Percentiles rank a stretch among this genome's conserved stretches.
Conservation (phyloP, 2,888 invertebrate genomes). For the Fissipunctia ypsillon region DNA sequence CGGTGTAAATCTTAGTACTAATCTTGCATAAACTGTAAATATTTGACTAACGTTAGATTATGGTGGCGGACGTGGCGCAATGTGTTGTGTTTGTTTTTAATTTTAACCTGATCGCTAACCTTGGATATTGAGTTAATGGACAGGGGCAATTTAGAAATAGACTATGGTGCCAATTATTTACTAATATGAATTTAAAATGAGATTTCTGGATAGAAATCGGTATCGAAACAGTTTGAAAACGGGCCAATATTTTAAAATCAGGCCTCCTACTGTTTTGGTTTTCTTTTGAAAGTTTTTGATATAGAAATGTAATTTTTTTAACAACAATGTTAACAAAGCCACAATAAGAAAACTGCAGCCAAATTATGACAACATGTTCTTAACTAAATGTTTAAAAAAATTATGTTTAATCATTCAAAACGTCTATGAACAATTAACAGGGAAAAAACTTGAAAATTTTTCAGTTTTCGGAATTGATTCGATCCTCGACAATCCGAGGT, state of each 20-base stretch:
- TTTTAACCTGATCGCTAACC: slow-evolving; percentile 39
- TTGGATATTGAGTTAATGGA: slow-evolving; percentile 49
- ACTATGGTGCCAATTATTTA: slow-evolving; percentile 15
- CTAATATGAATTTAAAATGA: slow-evolving; percentile 10
- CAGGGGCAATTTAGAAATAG: slow-evolving; percentile 37
- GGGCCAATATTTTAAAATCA: not conserved
- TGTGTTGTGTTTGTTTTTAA: slow-evolving; percentile 53
- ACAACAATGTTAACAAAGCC: not conserved
- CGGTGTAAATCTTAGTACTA: slow-evolving; percentile 56
- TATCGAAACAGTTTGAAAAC: not conserved
- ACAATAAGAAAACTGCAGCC: not conserved
- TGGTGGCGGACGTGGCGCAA: slow-evolving; percentile 45
- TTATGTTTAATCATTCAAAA: not conserved
- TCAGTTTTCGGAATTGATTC: slow-evolving; percentile 36
- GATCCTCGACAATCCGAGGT: slow-evolving; percentile 26
- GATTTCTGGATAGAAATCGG: not conserved
- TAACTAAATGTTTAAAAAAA: not conserved
- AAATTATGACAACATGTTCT: not conserved
- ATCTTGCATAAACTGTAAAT: slow-evolving; percentile 66
- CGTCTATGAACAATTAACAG: not conserved
- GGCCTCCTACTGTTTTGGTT: not conserved
- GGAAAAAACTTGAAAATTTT: not conserved
- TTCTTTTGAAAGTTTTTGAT: not conserved
- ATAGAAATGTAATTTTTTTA: too few relatives aligned
- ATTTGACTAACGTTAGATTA: slow-evolving; percentile 52